Evolutionary conservation across 2,797 vertebrate genomes (phyloP).

Genomic region (Podarcis siculus): DNA sequence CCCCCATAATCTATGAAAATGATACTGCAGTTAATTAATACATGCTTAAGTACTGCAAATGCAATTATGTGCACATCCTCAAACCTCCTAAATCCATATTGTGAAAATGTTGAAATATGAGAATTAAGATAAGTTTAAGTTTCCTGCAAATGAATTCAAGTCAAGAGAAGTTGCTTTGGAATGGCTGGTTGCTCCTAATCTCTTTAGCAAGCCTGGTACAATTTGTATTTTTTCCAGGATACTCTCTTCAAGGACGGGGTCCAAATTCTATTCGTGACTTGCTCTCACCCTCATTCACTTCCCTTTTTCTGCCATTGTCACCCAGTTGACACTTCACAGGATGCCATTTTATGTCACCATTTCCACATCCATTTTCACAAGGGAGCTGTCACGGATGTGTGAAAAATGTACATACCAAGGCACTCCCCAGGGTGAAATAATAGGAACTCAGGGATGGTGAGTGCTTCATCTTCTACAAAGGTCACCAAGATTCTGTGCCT

Average conservation of each 20-base stretch:
- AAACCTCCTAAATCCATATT: not conserved
- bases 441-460: not conserved
- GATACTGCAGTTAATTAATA: not conserved
- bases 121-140: not conserved
- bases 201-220: not conserved
- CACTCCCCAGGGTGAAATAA: not conserved
- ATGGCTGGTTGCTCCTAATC: not conserved
- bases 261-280: not conserved
- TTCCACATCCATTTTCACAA: constrained; percentile 1
- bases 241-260: not conserved
- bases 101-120: not conserved
- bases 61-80: not conserved
- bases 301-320: not conserved
- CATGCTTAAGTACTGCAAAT: not conserved
- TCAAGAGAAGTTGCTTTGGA: not conserved
- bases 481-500: not conserved
- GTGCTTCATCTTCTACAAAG: not conserved
- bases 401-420: not conserved
- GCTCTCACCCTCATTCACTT: not conserved
- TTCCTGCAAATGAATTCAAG: not conserved
- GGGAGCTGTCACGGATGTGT: not conserved
- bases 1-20: too few relatives aligned
- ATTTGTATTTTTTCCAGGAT: not conserved
- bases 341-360: not conserved
- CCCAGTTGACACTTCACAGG: not conserved